Percentiles rank a stretch among this genome's conserved stretches.
Conservation (phyloP, 2,888 invertebrate species). For the Ochropacha duplaris region DNA sequence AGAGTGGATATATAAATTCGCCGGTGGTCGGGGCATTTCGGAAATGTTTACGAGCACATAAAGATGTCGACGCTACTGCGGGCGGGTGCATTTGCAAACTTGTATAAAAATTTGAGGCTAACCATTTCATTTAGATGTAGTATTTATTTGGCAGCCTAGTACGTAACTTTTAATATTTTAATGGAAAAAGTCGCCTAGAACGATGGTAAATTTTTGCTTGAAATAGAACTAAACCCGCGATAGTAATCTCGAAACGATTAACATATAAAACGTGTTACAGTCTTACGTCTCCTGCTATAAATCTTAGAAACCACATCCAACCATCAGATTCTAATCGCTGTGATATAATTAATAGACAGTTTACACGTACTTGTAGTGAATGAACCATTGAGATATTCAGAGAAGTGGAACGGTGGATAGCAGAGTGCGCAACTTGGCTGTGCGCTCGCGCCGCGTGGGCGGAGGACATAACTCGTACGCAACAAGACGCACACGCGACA, state of each 20-base stretch:
- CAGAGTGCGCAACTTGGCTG: constrained; percentile 26
- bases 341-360: constrained; percentile 35
- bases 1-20: constrained; percentile 9
- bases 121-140: not conserved
- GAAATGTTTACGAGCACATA: constrained; percentile 22
- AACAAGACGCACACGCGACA: constrained; percentile 74
- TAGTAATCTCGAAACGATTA: not conserved
- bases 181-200: too few relatives aligned
- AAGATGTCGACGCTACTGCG: constrained; percentile 32
- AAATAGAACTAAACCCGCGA: not conserved
- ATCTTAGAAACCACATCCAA: not conserved
- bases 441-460: constrained; percentile 49
- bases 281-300: not conserved
- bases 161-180: not conserved
- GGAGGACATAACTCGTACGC: constrained; percentile 70
- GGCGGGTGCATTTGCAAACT: not conserved
- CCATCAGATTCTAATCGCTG: constrained; percentile 3
- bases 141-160: not conserved
- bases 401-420: constrained; percentile 16
- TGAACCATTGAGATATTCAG: constrained; percentile 23
- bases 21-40: constrained; percentile 1
- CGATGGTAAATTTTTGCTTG: too few relatives aligned
- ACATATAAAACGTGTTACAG: not conserved
- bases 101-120: not conserved
- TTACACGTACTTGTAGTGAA: constrained; percentile 25